Evolutionary conservation across 2,797 vertebrate genomes (phyloP), one percentile per base, ranked within the genome.

Genomic region (Gambusia yucatana): DNA sequence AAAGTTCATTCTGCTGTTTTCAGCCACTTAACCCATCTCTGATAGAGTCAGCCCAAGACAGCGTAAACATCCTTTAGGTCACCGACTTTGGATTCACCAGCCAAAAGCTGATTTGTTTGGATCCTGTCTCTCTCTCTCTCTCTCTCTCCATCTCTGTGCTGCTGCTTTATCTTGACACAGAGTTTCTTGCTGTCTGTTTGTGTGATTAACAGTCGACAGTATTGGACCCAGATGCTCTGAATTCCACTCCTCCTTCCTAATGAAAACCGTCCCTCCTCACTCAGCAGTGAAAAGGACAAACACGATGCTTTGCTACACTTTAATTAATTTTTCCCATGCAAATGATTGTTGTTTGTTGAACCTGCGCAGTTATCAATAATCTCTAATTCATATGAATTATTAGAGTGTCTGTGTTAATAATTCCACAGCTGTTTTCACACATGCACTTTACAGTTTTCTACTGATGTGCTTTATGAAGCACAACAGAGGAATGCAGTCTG

Each of bases 161-260:
- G 67, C 67, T 22, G 30, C 48, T 59, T 46, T 25, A 46, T 72
- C 65, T 77, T 25, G 28, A 67, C 41, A 33, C 57, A 28, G 33
- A 46, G n/a, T 77, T 41, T 77, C 75, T 77, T 43, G 28, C 41
- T 22, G 52, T 47, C 76, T 59, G 76, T 63, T 43, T 55, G 28
- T 43, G 72, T 85, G 82, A 86, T 80, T 77, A 67, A 77, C 75
- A 63, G 67, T 73, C 79, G 71, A 84, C 72, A 71, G 70, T 39
- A 44, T 77, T 77, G 55, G 73, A 39, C 47, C 44, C 36, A 44
- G 78, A 84, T 82, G 77, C 69, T 84, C 57, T 43, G 41, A 71
- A 85, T 88, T 88, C 81, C 77, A 75, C 73, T 65, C 52, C 48
- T 67, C 69, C 46, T 44, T 79, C 13, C 59, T 46, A 78, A 77